Base-by-base conservation (phyloP, 2,113 vertebrate genomes). In the Ondatra zibethicus region DNA sequence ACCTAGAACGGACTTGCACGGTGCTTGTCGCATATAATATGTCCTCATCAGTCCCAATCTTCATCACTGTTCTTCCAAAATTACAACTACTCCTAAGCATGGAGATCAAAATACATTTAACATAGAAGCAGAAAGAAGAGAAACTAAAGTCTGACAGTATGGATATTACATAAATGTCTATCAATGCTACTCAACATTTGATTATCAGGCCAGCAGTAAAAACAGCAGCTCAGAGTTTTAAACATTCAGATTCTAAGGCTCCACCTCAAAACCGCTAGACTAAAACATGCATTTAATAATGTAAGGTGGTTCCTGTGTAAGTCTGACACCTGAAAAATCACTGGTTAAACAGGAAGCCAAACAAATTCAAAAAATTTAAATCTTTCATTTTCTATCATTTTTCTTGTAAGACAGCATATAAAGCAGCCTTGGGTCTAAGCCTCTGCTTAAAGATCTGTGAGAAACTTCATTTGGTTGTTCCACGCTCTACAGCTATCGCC, bases 21-120 rank as follows among this genome's bases (percentile, higher is more conserved):
- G 96, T 93, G 36, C 82, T 3, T 96, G 27, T 36, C 77, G 63
- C 80, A 92, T 10, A 3, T 68, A 92, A 97, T 94, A 31, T 92
- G 50, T 73, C 63, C 91, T 93, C 72, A 76, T 7, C 81, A 72
- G 68, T 93, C 88, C 86, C 63, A 78, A 95, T 33, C 29, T 87
- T 87, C 88, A 96, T 61, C 17, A 89, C 21, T n/a, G 1, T 75
- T 86, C 70, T 96, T 92, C 29, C 45, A 68, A 86, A 19, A 75
- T 73, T 85, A 96, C 2, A 91, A 9, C 25, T 16, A 42, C n/a
- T n/a, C 42, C 25, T 47, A 82, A 66, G 39, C 47, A 88, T 9
- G 31, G 3, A n/a, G 47, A 45, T 93, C n/a, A 45, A 72, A 45
- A 6, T 45, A 0, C 31, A 87, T 52, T 87, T 92, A 31, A 94